Conservation (phyloP, 2,888 invertebrate species). For the Ariolimax columbianus region DNA sequence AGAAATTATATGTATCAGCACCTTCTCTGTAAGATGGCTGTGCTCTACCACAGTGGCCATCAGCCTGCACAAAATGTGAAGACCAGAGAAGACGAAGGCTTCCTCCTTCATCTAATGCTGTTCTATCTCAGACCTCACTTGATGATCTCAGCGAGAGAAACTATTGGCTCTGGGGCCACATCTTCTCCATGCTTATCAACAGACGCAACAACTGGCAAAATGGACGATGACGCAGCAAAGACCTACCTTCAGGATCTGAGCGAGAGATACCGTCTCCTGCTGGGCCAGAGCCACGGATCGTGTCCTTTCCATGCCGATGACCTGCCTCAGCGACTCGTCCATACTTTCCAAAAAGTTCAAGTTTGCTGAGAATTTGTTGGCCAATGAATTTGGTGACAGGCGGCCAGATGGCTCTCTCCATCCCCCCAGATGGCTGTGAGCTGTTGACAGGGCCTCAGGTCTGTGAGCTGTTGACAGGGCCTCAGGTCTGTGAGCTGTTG, state of each 20-base stretch:
- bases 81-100: too few species aligned
- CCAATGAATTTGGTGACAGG: slow-evolving; percentile 80
- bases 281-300: slow-evolving; percentile 76
- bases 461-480: too few species aligned
- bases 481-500: too few species aligned
- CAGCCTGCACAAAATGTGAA: too few species aligned
- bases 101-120: too few species aligned
- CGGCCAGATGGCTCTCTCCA: slow-evolving; percentile 39
- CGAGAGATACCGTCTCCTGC: slow-evolving; percentile 78
- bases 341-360: slow-evolving; percentile 83
- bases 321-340: slow-evolving; percentile 82
- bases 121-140: too few species aligned
- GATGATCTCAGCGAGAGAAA: too few species aligned
- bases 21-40: too few species aligned
- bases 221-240: background rate
- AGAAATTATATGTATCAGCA: too few species aligned
- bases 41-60: too few species aligned
- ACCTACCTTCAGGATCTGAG: slow-evolving; percentile 77
- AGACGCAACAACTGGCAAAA: background rate
- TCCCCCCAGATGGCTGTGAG: background rate
- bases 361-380: slow-evolving; percentile 83
- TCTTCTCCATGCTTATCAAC: background rate
- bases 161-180: too few species aligned
- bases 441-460: background rate
- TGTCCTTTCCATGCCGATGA: slow-evolving; percentile 82